Evolutionary conservation across 2,888 invertebrate genomes (phyloP).

Genomic region (Tetanocera ferruginea): DNA sequence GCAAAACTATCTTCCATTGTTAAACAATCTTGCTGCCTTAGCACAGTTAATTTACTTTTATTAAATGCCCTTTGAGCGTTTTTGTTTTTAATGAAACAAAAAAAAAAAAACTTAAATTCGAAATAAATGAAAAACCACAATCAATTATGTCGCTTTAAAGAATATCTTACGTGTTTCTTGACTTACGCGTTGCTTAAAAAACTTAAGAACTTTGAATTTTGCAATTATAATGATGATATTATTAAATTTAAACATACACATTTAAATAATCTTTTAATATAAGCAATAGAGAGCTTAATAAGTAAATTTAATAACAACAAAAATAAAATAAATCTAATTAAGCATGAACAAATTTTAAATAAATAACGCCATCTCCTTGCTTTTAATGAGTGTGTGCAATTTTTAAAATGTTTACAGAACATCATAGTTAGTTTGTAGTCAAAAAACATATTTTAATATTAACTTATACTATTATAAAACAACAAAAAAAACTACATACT

Average conservation of each 20-base stretch:
- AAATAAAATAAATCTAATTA: neutral
- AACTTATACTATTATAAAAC: conserved; percentile 19
- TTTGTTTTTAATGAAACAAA: neutral
- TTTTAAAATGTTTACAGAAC: conserved; percentile 25
- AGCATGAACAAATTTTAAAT: neutral
- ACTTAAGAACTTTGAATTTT: conserved; percentile 12
- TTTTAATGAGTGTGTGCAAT: conserved; percentile 25
- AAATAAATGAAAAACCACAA: neutral
- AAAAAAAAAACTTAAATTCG: neutral
- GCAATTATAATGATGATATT: neutral
- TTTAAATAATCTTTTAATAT: neutral
- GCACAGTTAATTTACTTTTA: neutral
- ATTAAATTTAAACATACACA: neutral
- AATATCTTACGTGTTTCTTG: neutral
- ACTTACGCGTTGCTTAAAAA: neutral
- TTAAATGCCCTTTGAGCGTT: neutral
- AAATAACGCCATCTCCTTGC: conserved; percentile 17
- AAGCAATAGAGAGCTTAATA: conserved; percentile 31
- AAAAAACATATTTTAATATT: conserved; percentile 29
- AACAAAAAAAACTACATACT: conserved; percentile 12
- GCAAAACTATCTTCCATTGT: conserved; percentile 13
- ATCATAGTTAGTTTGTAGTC: conserved; percentile 25
- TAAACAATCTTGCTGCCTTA: conserved; percentile 28
- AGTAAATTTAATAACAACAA: neutral
- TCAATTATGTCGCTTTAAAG: conserved; percentile 12